A percentile compares a stretch with the other conserved stretches of the same genome.
phyloP scores from a whole-genome alignment of 2,888 invertebrate species.

The Mesorhabditis belari region DNA sequence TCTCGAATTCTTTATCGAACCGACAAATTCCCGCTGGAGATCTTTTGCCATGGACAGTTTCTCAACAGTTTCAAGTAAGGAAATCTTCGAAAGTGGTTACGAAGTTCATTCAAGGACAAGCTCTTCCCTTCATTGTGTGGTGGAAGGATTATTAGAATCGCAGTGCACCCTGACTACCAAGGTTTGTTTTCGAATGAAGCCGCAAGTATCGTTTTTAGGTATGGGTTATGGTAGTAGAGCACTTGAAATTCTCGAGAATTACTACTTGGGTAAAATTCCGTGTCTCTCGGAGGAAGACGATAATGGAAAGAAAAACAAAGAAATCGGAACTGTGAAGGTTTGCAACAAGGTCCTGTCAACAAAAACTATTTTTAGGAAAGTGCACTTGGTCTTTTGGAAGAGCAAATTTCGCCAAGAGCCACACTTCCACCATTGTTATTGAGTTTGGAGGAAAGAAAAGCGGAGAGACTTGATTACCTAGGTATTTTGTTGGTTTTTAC shows the following conservation, averaged over 20 bases:
- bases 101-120: slow-evolving; percentile 71
- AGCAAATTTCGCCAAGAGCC: slow-evolving; percentile 69
- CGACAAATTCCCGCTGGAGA: slow-evolving; percentile 90
- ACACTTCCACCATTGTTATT: slow-evolving; percentile 80
- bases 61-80: slow-evolving; percentile 67
- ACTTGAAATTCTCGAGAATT: slow-evolving; percentile 73
- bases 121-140: slow-evolving; percentile 85
- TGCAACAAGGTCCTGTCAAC: neutral
- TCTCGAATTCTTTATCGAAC: slow-evolving; percentile 72
- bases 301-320: slow-evolving; percentile 3
- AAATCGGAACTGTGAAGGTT: slow-evolving; percentile 12
- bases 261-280: slow-evolving; percentile 71
- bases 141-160: slow-evolving; percentile 85
- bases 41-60: slow-evolving; percentile 94
- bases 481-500: slow-evolving; percentile 64
- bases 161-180: slow-evolving; percentile 95
- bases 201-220: neutral
- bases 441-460: slow-evolving; percentile 74
- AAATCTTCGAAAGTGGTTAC: neutral
- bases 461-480: slow-evolving; percentile 80
- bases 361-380: slow-evolving; percentile 1
- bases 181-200: no score
- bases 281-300: slow-evolving; percentile 27
- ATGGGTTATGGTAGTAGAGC: slow-evolving; percentile 62
- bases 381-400: slow-evolving; percentile 64